Evolutionary conservation across 2,113 vertebrate species (phyloP).

Genomic region (Beaufortia kweichowensis): DNA sequence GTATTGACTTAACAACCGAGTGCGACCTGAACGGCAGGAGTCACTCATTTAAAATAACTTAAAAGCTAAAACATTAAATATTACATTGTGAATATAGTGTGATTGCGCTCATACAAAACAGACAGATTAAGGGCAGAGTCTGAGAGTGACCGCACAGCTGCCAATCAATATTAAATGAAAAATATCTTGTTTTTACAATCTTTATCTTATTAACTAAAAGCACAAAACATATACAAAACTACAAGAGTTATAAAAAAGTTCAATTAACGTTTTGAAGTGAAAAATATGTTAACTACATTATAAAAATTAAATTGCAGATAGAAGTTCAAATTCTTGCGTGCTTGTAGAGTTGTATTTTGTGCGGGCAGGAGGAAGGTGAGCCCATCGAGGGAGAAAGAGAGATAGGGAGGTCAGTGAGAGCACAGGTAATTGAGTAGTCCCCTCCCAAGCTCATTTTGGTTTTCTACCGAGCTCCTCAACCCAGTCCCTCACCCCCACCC

Average conservation of each 20-base stretch:
- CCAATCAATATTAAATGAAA: neutral
- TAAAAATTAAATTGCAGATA: no score
- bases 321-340: neutral
- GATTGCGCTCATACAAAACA: slow-evolving; percentile 42
- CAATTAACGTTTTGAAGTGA: no score
- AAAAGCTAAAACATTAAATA: slow-evolving; percentile 57
- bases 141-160: neutral
- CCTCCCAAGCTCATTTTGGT: slow-evolving; percentile 64
- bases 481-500: slow-evolving; percentile 67
- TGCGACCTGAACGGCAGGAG: slow-evolving; percentile 72
- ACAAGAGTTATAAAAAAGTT: no score
- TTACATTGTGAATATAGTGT: slow-evolving; percentile 13
- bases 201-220: no score
- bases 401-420: slow-evolving; percentile 69
- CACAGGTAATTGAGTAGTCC: slow-evolving; percentile 82
- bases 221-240: no score
- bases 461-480: slow-evolving; percentile 72
- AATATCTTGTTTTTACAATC: neutral
- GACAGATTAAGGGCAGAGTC: slow-evolving; percentile 19
- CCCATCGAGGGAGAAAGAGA: slow-evolving; percentile 60
- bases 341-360: neutral
- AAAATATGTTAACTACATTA: no score
- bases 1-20: slow-evolving; percentile 75
- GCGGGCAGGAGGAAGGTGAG: slow-evolving; percentile 59
- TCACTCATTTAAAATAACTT: slow-evolving; percentile 67